Evolutionary conservation across 2,113 vertebrate species (phyloP).

Genomic region (Stigmatopora nigra): DNA sequence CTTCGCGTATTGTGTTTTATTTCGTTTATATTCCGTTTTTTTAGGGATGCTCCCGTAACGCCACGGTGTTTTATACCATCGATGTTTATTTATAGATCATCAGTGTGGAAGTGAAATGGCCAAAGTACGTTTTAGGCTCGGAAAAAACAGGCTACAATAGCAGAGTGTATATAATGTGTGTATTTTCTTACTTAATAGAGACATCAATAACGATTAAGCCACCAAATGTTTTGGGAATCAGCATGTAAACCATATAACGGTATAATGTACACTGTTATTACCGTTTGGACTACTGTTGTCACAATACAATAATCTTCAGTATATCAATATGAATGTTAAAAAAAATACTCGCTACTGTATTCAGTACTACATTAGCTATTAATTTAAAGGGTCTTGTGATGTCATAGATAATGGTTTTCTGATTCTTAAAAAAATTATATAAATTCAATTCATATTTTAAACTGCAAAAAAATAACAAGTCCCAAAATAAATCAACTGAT

Average conservation of each 20-base stretch:
- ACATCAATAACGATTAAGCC: neutral
- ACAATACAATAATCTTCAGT: too few relatives aligned
- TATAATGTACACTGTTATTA: too few relatives aligned
- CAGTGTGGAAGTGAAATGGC: constrained; percentile 21
- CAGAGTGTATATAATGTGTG: neutral
- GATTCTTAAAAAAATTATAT: too few relatives aligned
- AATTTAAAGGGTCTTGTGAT: too few relatives aligned
- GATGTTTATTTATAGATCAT: constrained; percentile 4
- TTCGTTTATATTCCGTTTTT: neutral
- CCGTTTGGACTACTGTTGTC: too few relatives aligned
- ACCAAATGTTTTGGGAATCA: neutral
- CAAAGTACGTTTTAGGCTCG: constrained; percentile 32
- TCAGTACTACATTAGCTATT: too few relatives aligned
- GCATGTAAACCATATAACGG: neutral
- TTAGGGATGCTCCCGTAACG: accelerated
- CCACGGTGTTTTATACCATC: accelerated
- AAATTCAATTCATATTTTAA: too few relatives aligned
- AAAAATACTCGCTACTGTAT: too few relatives aligned
- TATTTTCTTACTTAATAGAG: neutral
- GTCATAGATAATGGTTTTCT: too few relatives aligned
- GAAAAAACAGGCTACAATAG: constrained; percentile 11
- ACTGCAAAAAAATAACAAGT: too few relatives aligned
- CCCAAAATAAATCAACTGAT: too few relatives aligned
- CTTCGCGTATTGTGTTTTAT: neutral
- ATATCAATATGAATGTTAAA: too few relatives aligned